Base-by-base conservation (phyloP, 30 jellyfish, hydroid and myxozoan genomes). In the Aurelia coerulea region DNA sequence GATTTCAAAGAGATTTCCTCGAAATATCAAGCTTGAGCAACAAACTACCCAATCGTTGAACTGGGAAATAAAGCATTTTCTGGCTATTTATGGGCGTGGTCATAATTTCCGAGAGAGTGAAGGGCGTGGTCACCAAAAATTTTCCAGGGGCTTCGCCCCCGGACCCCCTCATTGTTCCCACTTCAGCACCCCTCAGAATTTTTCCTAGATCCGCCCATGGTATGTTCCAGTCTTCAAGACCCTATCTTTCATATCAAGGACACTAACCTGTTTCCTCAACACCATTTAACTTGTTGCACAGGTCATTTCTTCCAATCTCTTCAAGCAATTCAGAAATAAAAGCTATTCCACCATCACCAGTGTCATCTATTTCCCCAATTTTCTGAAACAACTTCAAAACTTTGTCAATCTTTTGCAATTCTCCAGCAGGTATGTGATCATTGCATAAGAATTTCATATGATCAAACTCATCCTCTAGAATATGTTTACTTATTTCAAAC, bases 281-380 rank as follows among this genome's bases (percentile, higher is more conserved):
- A 16, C 74, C 91, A 54, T 33, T 54, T 5, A 81, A 71, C 56
- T 69, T 64, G 42, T 75, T 71, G 37, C 17, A 29, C 41, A 83
- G 68, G 49, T 69, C 74, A 0, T 53, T 58, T 46, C 84, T 71
- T n/a, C 80, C 92, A 31, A 83, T 63, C 0, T 1, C 67, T 1
- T 54, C 12, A 12, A 83, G 75, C 73, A 83, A 17, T 6, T 69
- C 72, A 18, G 86, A 53, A 34, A 83, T 34, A 35, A 52, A 83
- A 1, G 31, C 18, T 12, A 10, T 41, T 12, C 85, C 85, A 46
- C 64, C 34, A 19, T 59, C 86, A 15, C 62, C 80, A 23, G 78
- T 71, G 32, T 54, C 92, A 70, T 58, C 86, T 29, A 60, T 76
- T 29, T 83, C 79, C 17, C 49, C 71, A 54, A 83, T 70, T 31